These are phyloP conservation scores for Odontocerum albicorne DNA, from an alignment of 2,888 invertebrate species.

Conservation along the genomic window DNA sequence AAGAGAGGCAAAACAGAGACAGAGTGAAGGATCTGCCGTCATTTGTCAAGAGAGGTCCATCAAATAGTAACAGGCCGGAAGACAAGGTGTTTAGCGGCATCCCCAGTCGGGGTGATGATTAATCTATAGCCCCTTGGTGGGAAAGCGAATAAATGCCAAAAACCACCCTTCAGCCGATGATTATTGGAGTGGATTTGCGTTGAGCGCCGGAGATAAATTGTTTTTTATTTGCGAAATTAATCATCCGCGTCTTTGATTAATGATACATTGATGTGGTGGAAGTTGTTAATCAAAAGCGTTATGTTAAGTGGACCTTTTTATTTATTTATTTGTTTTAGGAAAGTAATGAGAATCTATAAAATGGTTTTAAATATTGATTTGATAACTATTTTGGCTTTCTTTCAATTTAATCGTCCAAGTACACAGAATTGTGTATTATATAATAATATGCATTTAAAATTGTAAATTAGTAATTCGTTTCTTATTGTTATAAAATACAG, in stretches of 20 bases:
- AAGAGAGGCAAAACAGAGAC: conserved; percentile 7
- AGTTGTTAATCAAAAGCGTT: conserved; percentile 6
- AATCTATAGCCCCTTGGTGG: conserved; percentile 1
- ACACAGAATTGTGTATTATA: no score
- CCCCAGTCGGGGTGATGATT: conserved; percentile 18
- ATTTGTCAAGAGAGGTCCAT: conserved; percentile 35
- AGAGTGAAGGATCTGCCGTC: conserved; percentile 34
- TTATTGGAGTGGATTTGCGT: conserved; percentile 16
- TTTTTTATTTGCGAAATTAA: conserved; percentile 23
- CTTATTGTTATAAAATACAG: no score
- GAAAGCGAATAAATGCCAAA: conserved; percentile 4
- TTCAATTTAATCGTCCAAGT: no score
- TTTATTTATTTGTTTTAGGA: no score
- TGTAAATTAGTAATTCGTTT: no score
- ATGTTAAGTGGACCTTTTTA: no score
- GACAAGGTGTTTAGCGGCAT: conserved; percentile 29
- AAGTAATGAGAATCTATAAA: no score
- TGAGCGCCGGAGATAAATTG: conserved; percentile 16
- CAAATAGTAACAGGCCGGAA: conserved; percentile 27
- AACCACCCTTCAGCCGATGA: conserved; percentile 12
- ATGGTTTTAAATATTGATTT: no score
- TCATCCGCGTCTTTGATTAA: conserved; percentile 16
- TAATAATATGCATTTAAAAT: no score
- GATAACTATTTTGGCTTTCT: no score
- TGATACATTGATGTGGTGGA: conserved; percentile 8